Percentiles rank a stretch among this genome's conserved stretches.
These are phyloP conservation scores for Clunio marinus DNA, from an alignment of 2,888 invertebrate genomes.

Conservation along the genomic window DNA sequence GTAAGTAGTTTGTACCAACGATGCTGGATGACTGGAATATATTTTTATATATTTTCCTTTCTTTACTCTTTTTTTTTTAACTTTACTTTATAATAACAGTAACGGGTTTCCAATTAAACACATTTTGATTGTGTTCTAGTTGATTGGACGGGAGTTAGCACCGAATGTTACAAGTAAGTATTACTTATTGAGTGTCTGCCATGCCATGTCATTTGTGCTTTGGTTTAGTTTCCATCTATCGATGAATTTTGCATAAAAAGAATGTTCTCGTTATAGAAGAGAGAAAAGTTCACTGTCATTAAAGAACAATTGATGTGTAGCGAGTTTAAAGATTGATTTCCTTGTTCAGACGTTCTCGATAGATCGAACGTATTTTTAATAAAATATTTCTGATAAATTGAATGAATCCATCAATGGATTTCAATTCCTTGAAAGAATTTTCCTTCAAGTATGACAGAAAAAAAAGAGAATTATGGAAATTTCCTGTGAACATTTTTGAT, in stretches of 20 bases:
- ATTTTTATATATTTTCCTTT: neutral
- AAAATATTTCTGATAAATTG: no score
- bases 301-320: neutral
- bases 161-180: neutral
- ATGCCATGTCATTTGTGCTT: neutral
- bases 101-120: slow-evolving; percentile 12
- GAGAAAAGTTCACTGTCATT: neutral
- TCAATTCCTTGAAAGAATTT: neutral
- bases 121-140: slow-evolving; percentile 25
- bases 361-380: no score
- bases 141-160: slow-evolving; percentile 26
- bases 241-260: neutral
- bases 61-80: neutral
- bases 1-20: no score
- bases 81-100: slow-evolving; percentile 15
- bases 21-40: slow-evolving; percentile 12
- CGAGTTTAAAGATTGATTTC: neutral
- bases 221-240: neutral
- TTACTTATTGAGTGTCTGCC: no score
- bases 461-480: slow-evolving; percentile 1
- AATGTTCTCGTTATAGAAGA: neutral
- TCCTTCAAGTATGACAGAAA: neutral
- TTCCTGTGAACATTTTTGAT: neutral
- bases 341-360: no score
- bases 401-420: no score